A percentile compares a stretch with the other conserved stretches of the same genome.
These are phyloP conservation scores for Psephotus haematonotus DNA, from an alignment of 2,113 vertebrate species.

Conservation along the genomic window DNA sequence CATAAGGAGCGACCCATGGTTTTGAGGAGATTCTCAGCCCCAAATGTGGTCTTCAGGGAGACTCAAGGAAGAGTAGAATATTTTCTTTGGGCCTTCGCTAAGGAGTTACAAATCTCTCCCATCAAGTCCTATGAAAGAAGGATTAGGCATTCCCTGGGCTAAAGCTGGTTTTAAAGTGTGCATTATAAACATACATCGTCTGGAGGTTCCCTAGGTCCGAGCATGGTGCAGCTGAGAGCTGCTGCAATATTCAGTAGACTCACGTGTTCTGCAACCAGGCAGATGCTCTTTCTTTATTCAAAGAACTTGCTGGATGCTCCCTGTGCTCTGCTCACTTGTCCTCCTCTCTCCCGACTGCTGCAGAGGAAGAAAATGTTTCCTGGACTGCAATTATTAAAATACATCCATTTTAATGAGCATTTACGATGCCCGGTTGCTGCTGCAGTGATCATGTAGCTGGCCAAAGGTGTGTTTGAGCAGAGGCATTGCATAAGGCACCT, in stretches of 20 bases:
- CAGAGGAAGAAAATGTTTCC: not conserved
- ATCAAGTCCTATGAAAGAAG: not conserved
- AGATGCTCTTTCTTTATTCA: not conserved
- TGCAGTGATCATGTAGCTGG: not conserved
- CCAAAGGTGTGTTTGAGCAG: not conserved
- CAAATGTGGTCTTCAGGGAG: not conserved
- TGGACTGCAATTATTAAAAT: not conserved
- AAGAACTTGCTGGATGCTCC: not conserved
- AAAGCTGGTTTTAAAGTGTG: not conserved
- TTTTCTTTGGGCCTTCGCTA: not conserved
- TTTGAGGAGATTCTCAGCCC: not conserved
- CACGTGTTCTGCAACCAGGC: not conserved
- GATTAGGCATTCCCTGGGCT: no score
- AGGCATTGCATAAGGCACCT: not conserved
- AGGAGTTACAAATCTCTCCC: not conserved
- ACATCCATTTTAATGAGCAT: not conserved
- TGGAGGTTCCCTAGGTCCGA: not conserved
- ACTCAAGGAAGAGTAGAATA: not conserved
- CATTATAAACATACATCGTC: fast-evolving
- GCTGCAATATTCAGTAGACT: not conserved
- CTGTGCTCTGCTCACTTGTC: not conserved
- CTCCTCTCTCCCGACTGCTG: not conserved
- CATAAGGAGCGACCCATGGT: fast-evolving
- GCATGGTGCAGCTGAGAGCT: not conserved
- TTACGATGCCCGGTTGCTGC: not conserved